Evolutionary conservation across 2,888 invertebrate genomes (phyloP), one percentile per base, ranked within the genome.

Genomic region (Xylota segnis): DNA sequence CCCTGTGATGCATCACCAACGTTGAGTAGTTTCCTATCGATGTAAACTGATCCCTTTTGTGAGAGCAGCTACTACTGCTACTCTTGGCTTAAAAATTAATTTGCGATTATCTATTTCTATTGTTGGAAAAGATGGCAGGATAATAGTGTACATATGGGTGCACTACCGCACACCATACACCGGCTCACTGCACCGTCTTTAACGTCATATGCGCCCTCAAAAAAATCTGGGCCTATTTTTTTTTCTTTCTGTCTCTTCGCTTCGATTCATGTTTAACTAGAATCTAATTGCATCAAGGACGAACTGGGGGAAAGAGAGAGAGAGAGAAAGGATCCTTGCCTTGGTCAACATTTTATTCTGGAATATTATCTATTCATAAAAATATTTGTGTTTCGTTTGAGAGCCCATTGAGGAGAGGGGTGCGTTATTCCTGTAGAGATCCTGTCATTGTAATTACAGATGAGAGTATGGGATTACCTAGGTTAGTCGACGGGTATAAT

Each of bases 21-120:
- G 45, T 45, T 59, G 58, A 52, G 75, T 52, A 68, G 66, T 59
- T 58, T 43, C 12, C 9, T 45, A 56, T 37, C 16, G 34, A 71
- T 72, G 78, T 79, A 81, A 74, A 66, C 59, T 52, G 76, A 86
- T 86, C 82, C 86, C 86, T 74, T 61, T 76, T 14, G 14, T 32
- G 45, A 32, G 58, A 45, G 23, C n/a, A 54, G 43, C 43, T 14
- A 43, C 75, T 71, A 61, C 61, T 65, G 16, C 59, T 59, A 47
- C 54, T 82, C 18, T 65, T 75, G 83, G 89, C 89, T 89, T 89
- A 88, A 89, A 91, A 92, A 92, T 91, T 91, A 92, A 91, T 92
- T 91, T 91, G 90, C 90, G 91, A 91, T 92, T 92, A 91, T 91
- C 91, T 91, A 78, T 91, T 90, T 90, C 89, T 89, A 88, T 90